Conservation (phyloP, 2,797 vertebrate genomes). For the Chrosomus eos region DNA sequence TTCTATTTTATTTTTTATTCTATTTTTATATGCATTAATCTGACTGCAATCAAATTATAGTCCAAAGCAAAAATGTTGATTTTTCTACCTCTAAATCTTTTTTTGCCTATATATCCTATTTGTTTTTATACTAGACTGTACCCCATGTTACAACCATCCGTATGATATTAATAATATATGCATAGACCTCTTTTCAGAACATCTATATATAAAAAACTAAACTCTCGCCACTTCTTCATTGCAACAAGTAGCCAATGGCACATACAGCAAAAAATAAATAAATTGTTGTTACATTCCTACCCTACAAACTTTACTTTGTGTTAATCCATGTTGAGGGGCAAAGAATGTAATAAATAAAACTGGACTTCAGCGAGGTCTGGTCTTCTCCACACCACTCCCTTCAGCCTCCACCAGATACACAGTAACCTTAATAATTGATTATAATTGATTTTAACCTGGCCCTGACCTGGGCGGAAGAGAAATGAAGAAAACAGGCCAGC, state of each 20-base stretch:
- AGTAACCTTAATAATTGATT: slow-evolving; percentile 93
- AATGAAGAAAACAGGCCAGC: slow-evolving; percentile 77
- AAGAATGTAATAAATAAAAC: slow-evolving; percentile 53
- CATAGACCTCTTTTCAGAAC: neutral
- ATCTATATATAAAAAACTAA: neutral
- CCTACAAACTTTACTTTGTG: slow-evolving; percentile 1
- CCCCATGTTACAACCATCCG: neutral
- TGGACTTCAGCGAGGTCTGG: slow-evolving; percentile 56
- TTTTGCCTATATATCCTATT: neutral
- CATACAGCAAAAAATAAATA: neutral
- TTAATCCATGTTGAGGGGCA: slow-evolving; percentile 43
- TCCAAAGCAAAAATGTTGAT: neutral
- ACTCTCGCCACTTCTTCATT: neutral
- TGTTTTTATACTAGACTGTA: neutral
- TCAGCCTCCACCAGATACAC: slow-evolving; percentile 75
- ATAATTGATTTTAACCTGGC: slow-evolving; percentile 93
- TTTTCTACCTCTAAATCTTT: neutral
- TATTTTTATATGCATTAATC: neutral
- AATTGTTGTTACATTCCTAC: neutral
- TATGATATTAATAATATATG: neutral
- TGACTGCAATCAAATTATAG: neutral
- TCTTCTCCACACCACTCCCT: slow-evolving; percentile 56
- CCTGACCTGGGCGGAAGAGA: slow-evolving; percentile 84
- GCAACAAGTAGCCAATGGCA: neutral
- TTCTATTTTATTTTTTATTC: neutral